A percentile compares a stretch with the other conserved stretches of the same genome.
Conservation (phyloP, 2,797 vertebrate genomes). For the Sebastiscus albofasciatus region DNA sequence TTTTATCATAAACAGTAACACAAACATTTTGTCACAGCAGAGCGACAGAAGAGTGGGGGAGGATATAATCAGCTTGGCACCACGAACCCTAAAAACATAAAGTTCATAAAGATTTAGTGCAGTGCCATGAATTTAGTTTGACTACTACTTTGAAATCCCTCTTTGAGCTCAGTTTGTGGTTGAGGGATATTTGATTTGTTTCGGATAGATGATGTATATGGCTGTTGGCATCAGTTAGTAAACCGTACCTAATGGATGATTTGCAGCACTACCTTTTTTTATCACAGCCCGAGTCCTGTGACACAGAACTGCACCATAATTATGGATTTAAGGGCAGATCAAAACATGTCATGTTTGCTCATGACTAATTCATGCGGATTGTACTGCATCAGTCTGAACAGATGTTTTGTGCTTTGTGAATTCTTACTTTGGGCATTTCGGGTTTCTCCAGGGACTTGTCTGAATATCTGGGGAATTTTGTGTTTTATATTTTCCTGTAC, state of each 20-base stretch:
- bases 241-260: conserved; percentile 60
- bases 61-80: conserved; percentile 47
- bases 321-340: conserved; percentile 70
- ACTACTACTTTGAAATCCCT: conserved; percentile 46
- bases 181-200: conserved; percentile 62
- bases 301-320: conserved; percentile 65
- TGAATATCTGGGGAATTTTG: conserved; percentile 49
- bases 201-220: conserved; percentile 50
- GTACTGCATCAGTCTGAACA: conserved; percentile 55
- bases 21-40: conserved; percentile 47
- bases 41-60: conserved; percentile 25
- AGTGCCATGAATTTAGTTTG: conserved; percentile 43
- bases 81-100: conserved; percentile 40
- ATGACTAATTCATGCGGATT: conserved; percentile 71
- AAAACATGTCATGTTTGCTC: conserved; percentile 70
- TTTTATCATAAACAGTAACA: conserved; percentile 40
- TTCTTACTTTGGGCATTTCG: conserved; percentile 51
- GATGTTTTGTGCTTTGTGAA: conserved; percentile 61
- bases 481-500: conserved; percentile 23
- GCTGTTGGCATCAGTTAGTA: conserved; percentile 62
- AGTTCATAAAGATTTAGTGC: conserved; percentile 56
- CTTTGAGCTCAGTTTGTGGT: conserved; percentile 43
- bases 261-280: conserved; percentile 56
- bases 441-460: conserved; percentile 34
- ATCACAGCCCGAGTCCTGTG: conserved; percentile 39